Evolutionary conservation across 1,140 invertebrate genomes (phyloP), one percentile per base, ranked within the genome.

Genomic region (Dreissena polymorpha): DNA sequence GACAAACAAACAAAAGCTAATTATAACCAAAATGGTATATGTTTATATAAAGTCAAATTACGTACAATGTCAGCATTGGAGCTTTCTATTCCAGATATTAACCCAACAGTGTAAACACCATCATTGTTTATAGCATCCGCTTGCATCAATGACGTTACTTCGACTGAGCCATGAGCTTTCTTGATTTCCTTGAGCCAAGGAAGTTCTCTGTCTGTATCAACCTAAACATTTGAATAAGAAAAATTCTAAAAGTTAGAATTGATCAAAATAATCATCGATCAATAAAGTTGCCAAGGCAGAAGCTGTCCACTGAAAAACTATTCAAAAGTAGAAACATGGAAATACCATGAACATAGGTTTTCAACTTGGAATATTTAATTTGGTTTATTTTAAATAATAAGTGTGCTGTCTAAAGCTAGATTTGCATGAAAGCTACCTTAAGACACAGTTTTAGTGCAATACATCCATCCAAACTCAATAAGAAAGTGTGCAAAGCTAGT

Each of bases 171-270:
- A 79, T 89, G 87, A 16, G 89, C 88, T 39, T 88, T 55, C 68
- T 89, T 89, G 12, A 90, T 85, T 7, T 77, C 85, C 39, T 90
- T 89, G 49, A 92, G 82, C 90, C 91, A 91, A 51, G 90, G 86
- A 21, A 91, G 73, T 16, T 88, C 53, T 25, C 83, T 53, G 16
- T 79, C 84, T 60, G 88, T 87, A 75, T 92, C 88, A 68, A 53
- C n/a, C 87, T 91, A 25, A n/a, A 51, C 57, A 18, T 27, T 16
- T 16, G 27, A 21, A 51, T 50, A 0, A n/a, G n/a, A 21, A n/a
- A 6, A 72, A n/a, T 6, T 50, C 70, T 50, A 5, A 50, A 50
- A 71, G n/a, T 57, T 10, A 53, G 14, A 49, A 50, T 71, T 71
- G 0, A 53, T 50, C n/a, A 72, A n/a, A 50, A 21, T 69, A 8